These are phyloP conservation scores for Melinaea menophilus DNA, from an alignment of 2,888 invertebrate genomes.

Conservation along the genomic window DNA sequence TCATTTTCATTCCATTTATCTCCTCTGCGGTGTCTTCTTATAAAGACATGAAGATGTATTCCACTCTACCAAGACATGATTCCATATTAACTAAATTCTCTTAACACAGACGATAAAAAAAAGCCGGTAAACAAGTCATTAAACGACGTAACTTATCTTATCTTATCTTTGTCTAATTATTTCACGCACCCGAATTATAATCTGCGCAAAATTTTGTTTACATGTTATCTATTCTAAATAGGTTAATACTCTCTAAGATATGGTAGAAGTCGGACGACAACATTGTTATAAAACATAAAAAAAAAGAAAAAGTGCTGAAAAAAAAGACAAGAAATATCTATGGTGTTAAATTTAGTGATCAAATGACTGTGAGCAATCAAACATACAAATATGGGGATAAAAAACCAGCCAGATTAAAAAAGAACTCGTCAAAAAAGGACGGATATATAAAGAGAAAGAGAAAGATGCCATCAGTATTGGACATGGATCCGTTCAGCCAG, in stretches of 20 bases:
- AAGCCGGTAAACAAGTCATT: neutral
- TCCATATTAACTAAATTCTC: too few relatives aligned
- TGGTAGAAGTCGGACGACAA: conserved; percentile 14
- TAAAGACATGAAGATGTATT: too few relatives aligned
- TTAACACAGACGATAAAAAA: too few relatives aligned
- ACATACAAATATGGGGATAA: conserved; percentile 1
- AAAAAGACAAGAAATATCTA: neutral
- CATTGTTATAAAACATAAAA: neutral
- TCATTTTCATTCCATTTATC: too few relatives aligned
- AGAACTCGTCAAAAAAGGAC: conserved; percentile 7
- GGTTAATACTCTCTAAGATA: conserved; percentile 43
- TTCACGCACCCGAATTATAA: conserved; percentile 48
- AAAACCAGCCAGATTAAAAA: conserved; percentile 7
- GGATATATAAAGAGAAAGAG: conserved; percentile 8
- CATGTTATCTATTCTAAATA: conserved; percentile 34
- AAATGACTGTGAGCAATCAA: conserved; percentile 3
- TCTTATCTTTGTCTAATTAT: conserved; percentile 52
- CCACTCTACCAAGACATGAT: too few relatives aligned
- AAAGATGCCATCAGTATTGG: conserved; percentile 64
- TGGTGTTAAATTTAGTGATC: neutral
- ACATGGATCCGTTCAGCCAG: conserved; percentile 63
- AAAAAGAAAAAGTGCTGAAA: neutral
- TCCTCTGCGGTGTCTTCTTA: too few relatives aligned
- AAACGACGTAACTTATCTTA: conserved; percentile 28
- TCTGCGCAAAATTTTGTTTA: conserved; percentile 44